Conservation (phyloP, 2,113 vertebrate species). For the Hemiscyllium ocellatum region DNA sequence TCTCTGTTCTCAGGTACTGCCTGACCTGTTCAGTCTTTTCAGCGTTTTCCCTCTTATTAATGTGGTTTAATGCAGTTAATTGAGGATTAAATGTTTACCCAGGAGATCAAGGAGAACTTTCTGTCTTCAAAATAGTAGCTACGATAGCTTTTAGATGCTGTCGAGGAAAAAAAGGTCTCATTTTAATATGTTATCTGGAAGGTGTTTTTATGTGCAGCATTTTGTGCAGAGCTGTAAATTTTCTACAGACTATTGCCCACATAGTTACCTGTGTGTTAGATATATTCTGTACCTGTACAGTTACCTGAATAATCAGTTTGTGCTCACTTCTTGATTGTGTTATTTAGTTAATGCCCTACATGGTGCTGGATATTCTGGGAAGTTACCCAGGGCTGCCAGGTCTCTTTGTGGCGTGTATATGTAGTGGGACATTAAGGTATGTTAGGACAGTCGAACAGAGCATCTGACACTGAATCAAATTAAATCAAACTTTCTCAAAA, state of each 20-base stretch:
- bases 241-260: not conserved
- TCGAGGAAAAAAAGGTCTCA: not conserved
- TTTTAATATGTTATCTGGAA: not conserved
- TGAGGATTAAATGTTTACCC: not conserved
- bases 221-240: not conserved
- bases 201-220: not conserved
- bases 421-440: conserved; percentile 69
- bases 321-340: not conserved
- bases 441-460: not conserved
- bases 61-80: not conserved
- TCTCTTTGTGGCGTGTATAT: conserved; percentile 69
- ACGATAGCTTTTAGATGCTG: not conserved
- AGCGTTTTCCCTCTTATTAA: not conserved
- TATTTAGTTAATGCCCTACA: conserved; percentile 65
- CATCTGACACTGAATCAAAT: not conserved
- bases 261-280: not conserved
- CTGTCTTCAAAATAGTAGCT: not conserved
- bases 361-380: conserved; percentile 64
- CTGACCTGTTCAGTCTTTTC: no score
- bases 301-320: not conserved
- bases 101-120: not conserved
- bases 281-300: not conserved
- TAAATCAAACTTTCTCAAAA: not conserved
- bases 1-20: no score
- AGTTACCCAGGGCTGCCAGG: conserved; percentile 66